These are phyloP conservation scores for Gadopsis bispinosus DNA, from an alignment of 2,797 vertebrate species.

Conservation along the genomic window DNA sequence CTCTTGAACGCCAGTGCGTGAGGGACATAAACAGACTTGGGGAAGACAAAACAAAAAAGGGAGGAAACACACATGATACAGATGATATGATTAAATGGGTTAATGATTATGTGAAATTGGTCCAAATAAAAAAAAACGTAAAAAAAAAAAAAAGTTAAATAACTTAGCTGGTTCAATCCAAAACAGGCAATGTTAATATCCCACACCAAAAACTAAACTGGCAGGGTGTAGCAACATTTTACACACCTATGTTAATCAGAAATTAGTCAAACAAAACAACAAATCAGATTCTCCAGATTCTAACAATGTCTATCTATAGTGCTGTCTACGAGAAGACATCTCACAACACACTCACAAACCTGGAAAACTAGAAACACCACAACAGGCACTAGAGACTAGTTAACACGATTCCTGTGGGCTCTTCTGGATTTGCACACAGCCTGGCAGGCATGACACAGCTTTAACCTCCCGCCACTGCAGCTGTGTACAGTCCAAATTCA, in stretches of 20 bases:
- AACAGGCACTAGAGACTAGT: constrained; percentile 17
- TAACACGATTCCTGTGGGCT: constrained; percentile 7
- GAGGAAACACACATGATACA: constrained; percentile 86
- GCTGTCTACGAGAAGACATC: not conserved
- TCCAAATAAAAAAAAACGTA: constrained; percentile 82
- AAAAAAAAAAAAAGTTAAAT: constrained; percentile 45
- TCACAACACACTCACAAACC: constrained; percentile 15
- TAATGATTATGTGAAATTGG: constrained; percentile 81
- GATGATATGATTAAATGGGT: constrained; percentile 87
- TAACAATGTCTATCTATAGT: constrained; percentile 5
- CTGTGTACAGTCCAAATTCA: constrained; percentile 8
- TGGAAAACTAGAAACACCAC: constrained; percentile 7
- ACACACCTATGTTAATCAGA: constrained; percentile 47
- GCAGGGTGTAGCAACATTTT: constrained; percentile 36
- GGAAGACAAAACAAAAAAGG: constrained; percentile 82
- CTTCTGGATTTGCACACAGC: constrained; percentile 18
- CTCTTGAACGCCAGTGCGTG: constrained; percentile 98
- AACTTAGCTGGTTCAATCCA: constrained; percentile 40
- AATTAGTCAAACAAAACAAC: constrained; percentile 40
- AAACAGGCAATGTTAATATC: constrained; percentile 75
- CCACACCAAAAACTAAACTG: constrained; percentile 45
- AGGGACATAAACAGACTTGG: constrained; percentile 98
- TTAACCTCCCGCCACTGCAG: constrained; percentile 3
- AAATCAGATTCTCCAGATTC: not conserved
- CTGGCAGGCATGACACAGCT: constrained; percentile 51